Evolutionary conservation across 2,888 invertebrate species (phyloP).

Genomic region (Baronia brevicornis): DNA sequence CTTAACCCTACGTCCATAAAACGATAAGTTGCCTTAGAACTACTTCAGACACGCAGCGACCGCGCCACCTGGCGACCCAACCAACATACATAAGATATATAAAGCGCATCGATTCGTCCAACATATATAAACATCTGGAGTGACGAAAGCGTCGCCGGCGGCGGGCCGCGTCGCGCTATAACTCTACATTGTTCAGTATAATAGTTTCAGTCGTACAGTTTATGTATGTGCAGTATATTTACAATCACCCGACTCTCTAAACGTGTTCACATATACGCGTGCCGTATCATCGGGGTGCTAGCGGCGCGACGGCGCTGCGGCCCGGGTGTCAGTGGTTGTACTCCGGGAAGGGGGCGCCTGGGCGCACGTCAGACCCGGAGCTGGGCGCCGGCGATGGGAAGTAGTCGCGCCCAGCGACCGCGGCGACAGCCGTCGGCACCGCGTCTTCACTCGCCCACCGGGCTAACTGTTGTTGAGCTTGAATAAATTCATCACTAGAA

Average conservation of each 20-base stretch:
- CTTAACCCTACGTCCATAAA: slow-evolving; percentile 45
- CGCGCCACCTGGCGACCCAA: slow-evolving; percentile 39
- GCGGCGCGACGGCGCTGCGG: slow-evolving; percentile 55
- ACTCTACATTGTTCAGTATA: slow-evolving; percentile 52
- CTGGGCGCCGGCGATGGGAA: slow-evolving; percentile 32
- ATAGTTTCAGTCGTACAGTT: slow-evolving; percentile 66
- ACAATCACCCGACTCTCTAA: slow-evolving; percentile 55
- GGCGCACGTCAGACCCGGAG: slow-evolving; percentile 55
- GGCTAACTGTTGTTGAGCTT: slow-evolving; percentile 97
- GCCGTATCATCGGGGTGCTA: too few relatives aligned
- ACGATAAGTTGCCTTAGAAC: slow-evolving; percentile 44
- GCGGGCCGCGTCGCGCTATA: slow-evolving; percentile 37
- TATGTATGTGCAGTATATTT: slow-evolving; percentile 63
- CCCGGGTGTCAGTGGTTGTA: slow-evolving; percentile 51
- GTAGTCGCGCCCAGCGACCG: slow-evolving; percentile 41
- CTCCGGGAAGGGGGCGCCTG: slow-evolving; percentile 56
- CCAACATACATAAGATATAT: slow-evolving; percentile 53
- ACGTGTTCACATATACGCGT: slow-evolving; percentile 53
- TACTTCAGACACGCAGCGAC: slow-evolving; percentile 47
- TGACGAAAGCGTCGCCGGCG: slow-evolving; percentile 33
- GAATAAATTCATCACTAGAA: slow-evolving; percentile 98
- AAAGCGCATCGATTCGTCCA: slow-evolving; percentile 65
- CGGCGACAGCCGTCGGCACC: slow-evolving; percentile 76
- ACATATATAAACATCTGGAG: slow-evolving; percentile 49
- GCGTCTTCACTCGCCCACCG: slow-evolving; percentile 95